Evolutionary conservation across 2,113 vertebrate genomes (phyloP), one percentile per base, ranked within the genome.

Genomic region (Telmatochromis sp.): DNA sequence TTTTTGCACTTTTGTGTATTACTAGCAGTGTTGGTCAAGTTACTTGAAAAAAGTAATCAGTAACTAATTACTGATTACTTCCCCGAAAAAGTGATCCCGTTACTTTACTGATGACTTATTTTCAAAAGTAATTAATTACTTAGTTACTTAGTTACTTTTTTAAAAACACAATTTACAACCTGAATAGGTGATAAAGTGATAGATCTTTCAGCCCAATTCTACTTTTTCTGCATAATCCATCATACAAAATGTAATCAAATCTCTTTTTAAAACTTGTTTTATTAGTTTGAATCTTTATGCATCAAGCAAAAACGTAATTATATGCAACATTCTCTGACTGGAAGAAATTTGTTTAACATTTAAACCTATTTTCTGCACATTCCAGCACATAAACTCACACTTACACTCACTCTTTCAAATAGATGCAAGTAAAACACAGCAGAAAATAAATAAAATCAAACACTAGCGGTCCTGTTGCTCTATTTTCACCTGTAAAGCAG

Each of bases 271-370:
- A 54, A 23, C 6, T 7, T 54, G 3, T 54, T 23, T 3, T 54
- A 54, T 23, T 12, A 54, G 53, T 54, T 54, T 54, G 6, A 54
- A 23, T 3, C 17, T 51, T 53, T 2, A n/a, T 10, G 49, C 3
- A 53, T n/a, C 19, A 53, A 53, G 9, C 19, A 54, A 54, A 4
- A 23, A 54, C 0, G 0, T 12, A 4, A 54, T 54, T 23, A 54
- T 12, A 23, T 3, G n/a, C 53, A 54, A 6, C 10, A 54, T 54
- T 54, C 10, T 4, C 51, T 54, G n/a, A 54, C n/a, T 54, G 51
- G 51, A 54, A 21, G 51, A 53, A 53, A 53, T 53, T 53, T 6
- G 51, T 11, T 53, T 53, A 53, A 53, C 2, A 11, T 2, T 53
- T 21, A 53, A 21, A 21, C 51, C 9, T 53, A 1, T 53, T 53